A percentile compares a stretch with the other conserved stretches of the same genome.
phyloP scores from a whole-genome alignment of 2,888 invertebrate genomes.

The Abrostola tripartita region DNA sequence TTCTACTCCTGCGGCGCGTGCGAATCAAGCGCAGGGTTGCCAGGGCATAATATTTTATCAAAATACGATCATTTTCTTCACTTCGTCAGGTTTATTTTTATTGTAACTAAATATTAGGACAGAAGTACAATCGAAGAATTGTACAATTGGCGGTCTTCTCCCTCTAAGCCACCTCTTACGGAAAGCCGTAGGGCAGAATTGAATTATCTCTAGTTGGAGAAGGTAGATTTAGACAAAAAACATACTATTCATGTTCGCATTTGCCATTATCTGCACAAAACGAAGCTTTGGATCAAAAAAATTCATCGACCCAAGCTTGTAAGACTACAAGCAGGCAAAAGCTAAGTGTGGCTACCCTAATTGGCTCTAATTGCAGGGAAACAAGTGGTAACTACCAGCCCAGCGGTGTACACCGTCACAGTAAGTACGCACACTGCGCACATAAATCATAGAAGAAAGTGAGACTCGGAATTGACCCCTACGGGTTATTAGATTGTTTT shows the following conservation, averaged over 20 bases:
- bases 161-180: constrained; percentile 3
- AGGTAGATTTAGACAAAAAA: too few species aligned
- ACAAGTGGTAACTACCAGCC: constrained; percentile 53
- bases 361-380: constrained; percentile 50
- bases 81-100: too few species aligned
- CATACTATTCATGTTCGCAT: too few species aligned
- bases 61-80: too few species aligned
- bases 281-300: too few species aligned
- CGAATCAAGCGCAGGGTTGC: constrained; percentile 24
- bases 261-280: too few species aligned
- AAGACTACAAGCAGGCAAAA: neutral
- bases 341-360: constrained; percentile 16
- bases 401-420: constrained; percentile 42
- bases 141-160: too few species aligned
- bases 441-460: constrained; percentile 68
- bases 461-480: constrained; percentile 58
- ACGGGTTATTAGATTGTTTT: constrained; percentile 64
- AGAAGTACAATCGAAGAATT: too few species aligned
- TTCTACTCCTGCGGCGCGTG: constrained; percentile 37
- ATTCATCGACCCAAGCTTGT: too few species aligned
- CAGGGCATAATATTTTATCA: neutral
- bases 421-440: constrained; percentile 38
- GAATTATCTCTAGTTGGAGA: too few species aligned
- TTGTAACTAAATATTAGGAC: too few species aligned
- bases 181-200: neutral